phyloP scores from a whole-genome alignment of 2,113 vertebrate species.

The Leptodactylus fuscus region DNA sequence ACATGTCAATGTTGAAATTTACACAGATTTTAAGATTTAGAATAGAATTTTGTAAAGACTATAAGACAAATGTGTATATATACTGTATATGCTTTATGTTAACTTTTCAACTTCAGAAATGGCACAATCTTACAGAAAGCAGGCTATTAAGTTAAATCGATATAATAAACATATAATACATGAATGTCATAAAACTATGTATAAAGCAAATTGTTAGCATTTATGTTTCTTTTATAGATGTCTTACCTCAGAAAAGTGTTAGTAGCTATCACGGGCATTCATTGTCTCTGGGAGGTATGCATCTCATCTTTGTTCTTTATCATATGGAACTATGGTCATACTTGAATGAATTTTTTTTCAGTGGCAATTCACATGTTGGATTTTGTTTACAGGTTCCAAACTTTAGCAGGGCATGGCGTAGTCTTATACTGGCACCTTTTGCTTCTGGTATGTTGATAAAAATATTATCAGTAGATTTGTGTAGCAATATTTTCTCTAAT shows the following conservation, averaged over 20 bases:
- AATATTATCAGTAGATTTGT: neutral
- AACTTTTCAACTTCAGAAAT: no score
- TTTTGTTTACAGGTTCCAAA: constrained; percentile 71
- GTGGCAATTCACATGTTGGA: neutral
- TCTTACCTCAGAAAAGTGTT: constrained; percentile 86
- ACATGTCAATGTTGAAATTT: neutral
- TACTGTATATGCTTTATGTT: no score
- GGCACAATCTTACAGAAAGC: no score
- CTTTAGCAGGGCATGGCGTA: constrained; percentile 82
- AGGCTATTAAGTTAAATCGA: no score
- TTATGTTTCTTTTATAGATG: constrained; percentile 72
- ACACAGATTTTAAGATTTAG: no score
- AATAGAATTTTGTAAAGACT: no score
- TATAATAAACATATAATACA: no score
- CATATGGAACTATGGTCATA: neutral
- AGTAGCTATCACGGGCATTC: constrained; percentile 78
- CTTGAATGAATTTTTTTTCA: neutral
- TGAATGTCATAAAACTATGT: neutral
- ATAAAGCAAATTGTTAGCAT: neutral
- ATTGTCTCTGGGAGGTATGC: constrained; percentile 89
- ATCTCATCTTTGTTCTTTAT: neutral
- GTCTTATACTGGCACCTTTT: constrained; percentile 83
- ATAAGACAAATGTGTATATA: no score
- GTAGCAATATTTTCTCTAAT: neutral
- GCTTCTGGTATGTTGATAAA: constrained; percentile 79